Percentiles rank a stretch among this genome's conserved stretches.
Conservation (phyloP, 2,797 vertebrate species). For the Platalea minor region DNA sequence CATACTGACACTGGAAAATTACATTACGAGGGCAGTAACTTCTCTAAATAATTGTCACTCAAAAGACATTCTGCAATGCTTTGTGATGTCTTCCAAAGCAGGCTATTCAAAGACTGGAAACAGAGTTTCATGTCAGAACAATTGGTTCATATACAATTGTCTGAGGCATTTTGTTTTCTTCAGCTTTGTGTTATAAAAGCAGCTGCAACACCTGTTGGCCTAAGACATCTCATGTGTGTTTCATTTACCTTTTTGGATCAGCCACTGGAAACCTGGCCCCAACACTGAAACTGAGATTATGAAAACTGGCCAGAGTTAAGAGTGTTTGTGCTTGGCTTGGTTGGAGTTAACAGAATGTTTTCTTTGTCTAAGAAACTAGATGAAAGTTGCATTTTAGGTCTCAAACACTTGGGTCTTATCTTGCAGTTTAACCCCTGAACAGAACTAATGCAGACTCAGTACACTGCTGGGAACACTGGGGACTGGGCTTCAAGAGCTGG, state of each 20-base stretch:
- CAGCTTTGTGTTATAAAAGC: neutral
- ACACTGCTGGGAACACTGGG: neutral
- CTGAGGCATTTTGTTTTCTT: conserved; percentile 2
- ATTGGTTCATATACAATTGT: neutral
- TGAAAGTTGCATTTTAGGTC: conserved; percentile 8
- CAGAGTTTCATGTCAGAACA: neutral
- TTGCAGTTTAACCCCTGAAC: neutral
- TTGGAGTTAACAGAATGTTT: conserved; percentile 6
- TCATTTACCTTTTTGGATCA: conserved; percentile 34
- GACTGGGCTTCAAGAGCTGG: neutral
- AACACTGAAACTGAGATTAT: neutral
- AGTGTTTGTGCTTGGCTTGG: conserved; percentile 15
- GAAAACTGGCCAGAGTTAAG: conserved; percentile 36
- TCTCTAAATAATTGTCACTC: conserved; percentile 55
- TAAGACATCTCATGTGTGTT: conserved; percentile 3
- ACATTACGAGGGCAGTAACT: conserved; percentile 41
- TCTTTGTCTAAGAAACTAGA: conserved; percentile 39
- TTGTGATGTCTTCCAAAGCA: conserved; percentile 18
- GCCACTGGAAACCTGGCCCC: conserved; percentile 29
- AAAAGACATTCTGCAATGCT: conserved; percentile 17
- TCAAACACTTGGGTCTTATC: neutral
- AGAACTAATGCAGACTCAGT: neutral
- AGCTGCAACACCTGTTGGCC: conserved; percentile 36
- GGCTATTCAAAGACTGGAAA: neutral
- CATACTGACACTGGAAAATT: conserved; percentile 52